Conservation (phyloP, 2,888 invertebrate genomes). For the Hydrotaea diabolus region DNA sequence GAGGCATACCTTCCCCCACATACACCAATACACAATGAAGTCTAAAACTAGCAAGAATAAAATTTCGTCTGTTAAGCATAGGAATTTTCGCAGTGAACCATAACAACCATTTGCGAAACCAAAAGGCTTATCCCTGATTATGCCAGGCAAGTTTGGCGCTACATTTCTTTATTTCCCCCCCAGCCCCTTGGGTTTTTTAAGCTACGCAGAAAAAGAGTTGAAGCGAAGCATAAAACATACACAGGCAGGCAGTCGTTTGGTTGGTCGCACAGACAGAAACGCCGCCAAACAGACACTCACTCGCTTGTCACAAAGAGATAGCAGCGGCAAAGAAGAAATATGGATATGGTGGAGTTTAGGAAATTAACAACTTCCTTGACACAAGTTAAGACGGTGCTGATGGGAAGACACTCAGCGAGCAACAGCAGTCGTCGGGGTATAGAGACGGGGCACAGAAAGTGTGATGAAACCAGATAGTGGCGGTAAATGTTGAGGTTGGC, state of each 20-base stretch:
- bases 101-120: slow-evolving; percentile 61
- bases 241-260: background rate
- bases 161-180: background rate
- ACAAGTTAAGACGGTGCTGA: slow-evolving; percentile 26
- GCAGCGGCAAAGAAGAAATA: slow-evolving; percentile 13
- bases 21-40: background rate
- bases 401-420: background rate
- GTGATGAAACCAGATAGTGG: slow-evolving; percentile 47
- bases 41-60: slow-evolving; percentile 3
- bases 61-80: slow-evolving; percentile 40
- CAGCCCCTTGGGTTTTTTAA: background rate
- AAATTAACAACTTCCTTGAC: slow-evolving; percentile 66
- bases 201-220: background rate
- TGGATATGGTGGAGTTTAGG: slow-evolving; percentile 40
- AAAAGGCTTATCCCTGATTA: slow-evolving; percentile 67
- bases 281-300: background rate
- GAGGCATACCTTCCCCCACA: background rate
- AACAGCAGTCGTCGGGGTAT: background rate
- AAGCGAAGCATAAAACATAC: slow-evolving; percentile 1
- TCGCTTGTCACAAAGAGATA: slow-evolving; percentile 42
- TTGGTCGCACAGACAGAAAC: background rate
- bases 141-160: slow-evolving; percentile 59
- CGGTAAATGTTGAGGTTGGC: slow-evolving; percentile 40
- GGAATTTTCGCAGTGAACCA: slow-evolving; percentile 57
- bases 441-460: slow-evolving; percentile 2